Conservation (phyloP, 2,113 vertebrate genomes). For the Varanus salvator region DNA sequence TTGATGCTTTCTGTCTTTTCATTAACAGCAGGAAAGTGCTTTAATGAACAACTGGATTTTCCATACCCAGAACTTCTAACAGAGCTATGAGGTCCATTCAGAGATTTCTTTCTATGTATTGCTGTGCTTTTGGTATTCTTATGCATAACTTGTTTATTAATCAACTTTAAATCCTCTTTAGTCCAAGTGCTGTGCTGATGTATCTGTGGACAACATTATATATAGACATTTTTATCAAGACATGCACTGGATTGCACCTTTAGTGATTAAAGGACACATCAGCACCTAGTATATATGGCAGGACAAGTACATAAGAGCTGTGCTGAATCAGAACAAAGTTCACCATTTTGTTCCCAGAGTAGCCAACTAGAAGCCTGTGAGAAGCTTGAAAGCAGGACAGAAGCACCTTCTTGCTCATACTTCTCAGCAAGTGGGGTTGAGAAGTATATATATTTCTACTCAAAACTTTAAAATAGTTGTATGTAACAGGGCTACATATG, state of each 20-base stretch:
- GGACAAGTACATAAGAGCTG: neutral
- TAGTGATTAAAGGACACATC: neutral
- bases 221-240: neutral
- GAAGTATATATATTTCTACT: neutral
- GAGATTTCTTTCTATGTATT: conserved; percentile 72
- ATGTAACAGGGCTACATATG: neutral
- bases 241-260: too few species aligned
- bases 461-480: neutral
- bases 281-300: neutral
- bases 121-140: conserved; percentile 73
- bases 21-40: conserved; percentile 60
- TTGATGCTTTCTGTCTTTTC: conserved; percentile 72
- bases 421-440: neutral
- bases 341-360: too few species aligned
- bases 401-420: neutral
- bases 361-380: neutral
- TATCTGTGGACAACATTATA: conserved; percentile 51
- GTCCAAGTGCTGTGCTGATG: conserved; percentile 46
- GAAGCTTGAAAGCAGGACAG: neutral
- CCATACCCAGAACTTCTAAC: conserved; percentile 81
- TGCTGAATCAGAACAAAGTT: neutral
- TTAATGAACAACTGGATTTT: conserved; percentile 69
- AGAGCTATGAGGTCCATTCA: conserved; percentile 55
- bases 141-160: conserved; percentile 48
- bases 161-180: conserved; percentile 53